phyloP scores from a whole-genome alignment of 2,797 vertebrate species.

The Astyanax mexicanus region DNA sequence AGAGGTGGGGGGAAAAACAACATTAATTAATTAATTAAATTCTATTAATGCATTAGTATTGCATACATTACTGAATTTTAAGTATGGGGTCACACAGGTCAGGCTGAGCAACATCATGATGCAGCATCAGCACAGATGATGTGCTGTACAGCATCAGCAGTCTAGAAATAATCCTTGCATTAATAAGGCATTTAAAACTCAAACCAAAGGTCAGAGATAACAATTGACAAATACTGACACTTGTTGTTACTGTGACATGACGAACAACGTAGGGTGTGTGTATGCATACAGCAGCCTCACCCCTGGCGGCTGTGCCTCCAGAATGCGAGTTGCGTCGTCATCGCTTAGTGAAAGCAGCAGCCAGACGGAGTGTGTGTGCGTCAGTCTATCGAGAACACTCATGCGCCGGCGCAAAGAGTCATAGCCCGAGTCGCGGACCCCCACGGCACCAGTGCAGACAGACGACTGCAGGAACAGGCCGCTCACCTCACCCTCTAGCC shows the following conservation, averaged over 20 bases:
- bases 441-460: conserved; percentile 66
- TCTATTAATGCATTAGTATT: neutral
- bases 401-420: conserved; percentile 88
- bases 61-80: no score
- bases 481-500: conserved; percentile 83
- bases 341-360: conserved; percentile 87
- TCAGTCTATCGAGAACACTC: conserved; percentile 89
- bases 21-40: neutral
- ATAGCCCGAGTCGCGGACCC: conserved; percentile 90
- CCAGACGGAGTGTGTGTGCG: conserved; percentile 91
- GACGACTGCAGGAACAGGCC: conserved; percentile 77
- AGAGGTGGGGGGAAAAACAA: neutral
- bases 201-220: neutral
- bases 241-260: neutral
- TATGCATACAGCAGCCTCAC: conserved; percentile 73
- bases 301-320: conserved; percentile 85
- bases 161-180: neutral
- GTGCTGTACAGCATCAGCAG: conserved; percentile 10
- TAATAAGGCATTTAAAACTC: conserved; percentile 11
- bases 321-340: conserved; percentile 78
- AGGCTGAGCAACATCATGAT: neutral
- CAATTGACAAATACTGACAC: neutral
- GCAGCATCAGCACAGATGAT: neutral
- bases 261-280: neutral
- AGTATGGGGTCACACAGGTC: neutral